phyloP scores from a whole-genome alignment of 2,888 invertebrate genomes.

The Strigamia crassipes region DNA sequence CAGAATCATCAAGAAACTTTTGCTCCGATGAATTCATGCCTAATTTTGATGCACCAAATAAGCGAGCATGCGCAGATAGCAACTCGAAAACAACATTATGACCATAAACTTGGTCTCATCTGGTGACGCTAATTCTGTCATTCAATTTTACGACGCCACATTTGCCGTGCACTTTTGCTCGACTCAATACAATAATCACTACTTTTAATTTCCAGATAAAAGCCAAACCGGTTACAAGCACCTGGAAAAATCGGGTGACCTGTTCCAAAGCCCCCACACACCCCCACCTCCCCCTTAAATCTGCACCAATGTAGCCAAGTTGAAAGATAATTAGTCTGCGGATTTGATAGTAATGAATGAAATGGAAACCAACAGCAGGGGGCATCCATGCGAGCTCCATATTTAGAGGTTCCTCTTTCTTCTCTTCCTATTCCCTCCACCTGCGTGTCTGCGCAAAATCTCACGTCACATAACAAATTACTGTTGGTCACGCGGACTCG shows the following conservation, averaged over 20 bases:
- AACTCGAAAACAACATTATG: constrained; percentile 1
- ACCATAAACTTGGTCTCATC: constrained; percentile 31
- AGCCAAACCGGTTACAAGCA: background rate
- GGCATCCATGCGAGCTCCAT: background rate
- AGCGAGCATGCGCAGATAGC: constrained; percentile 18
- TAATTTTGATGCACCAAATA: constrained; percentile 9
- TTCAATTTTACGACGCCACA: constrained; percentile 14
- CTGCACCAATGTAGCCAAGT: background rate
- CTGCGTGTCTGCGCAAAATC: background rate
- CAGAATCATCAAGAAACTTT: constrained; percentile 28
- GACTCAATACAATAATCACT: constrained; percentile 20
- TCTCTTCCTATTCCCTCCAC: background rate
- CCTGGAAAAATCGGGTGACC: constrained; percentile 1
- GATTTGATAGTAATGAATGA: constrained; percentile 24
- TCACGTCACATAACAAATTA: constrained; percentile 26
- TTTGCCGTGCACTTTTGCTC: constrained; percentile 11
- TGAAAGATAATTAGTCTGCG: background rate
- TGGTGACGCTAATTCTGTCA: constrained; percentile 34
- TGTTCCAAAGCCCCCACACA: background rate
- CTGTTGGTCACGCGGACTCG: background rate
- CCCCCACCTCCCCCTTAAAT: no score
- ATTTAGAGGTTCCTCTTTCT: background rate
- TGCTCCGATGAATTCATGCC: constrained; percentile 10
- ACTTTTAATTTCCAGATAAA: constrained; percentile 28
- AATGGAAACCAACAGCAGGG: constrained; percentile 24